Base-by-base conservation (phyloP, 2,888 invertebrate species). In the Mythimna vitellina region DNA sequence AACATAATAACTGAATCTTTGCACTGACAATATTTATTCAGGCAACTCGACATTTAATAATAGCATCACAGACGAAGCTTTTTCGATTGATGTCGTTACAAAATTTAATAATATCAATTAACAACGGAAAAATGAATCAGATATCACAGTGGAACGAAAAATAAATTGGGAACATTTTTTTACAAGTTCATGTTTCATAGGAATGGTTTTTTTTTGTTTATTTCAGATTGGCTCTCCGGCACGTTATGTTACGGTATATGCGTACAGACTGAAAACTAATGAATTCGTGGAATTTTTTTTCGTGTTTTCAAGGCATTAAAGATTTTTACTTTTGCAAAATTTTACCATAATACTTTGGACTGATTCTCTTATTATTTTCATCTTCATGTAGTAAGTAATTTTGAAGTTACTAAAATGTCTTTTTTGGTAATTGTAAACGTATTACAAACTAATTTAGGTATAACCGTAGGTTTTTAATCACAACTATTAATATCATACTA, bases 51-150 rank as follows among this genome's bases (percentile, higher is more conserved):
- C 5, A 57, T 60, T 58, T 66, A 80, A 66, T 32, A 57, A 71
- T 68, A n/a, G 56, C 70, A 65, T 69, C 25, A 66, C 25, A 58
- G 17, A 56, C 32, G 20, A 42, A 54, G 20, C 51, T 20, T 57
- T 64, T 76, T 35, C 32, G 46, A 58, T 70, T 46, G 68, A 68
- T 66, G n/a, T 68, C n/a, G 60, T 68, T 54, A 68, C 60, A 71
- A 65, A 72, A 78, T 65, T 62, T 35, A 46, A 73, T 67, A 66
- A 69, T 81, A 75, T 73, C 70, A 76, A 78, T 76, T 76, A 78
- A 56, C 62, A 62, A 65, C 49, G 35, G 22, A 20, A 68, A 78
- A 78, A 22, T 51, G 60, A 69, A 63, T 60, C 75, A 46, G 51
- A 54, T 70, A 53, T 68, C 57, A 42, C 10, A 58, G 32, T 22